Evolutionary conservation across 2,888 invertebrate genomes (phyloP).

Genomic region (Hypena proboscidalis): DNA sequence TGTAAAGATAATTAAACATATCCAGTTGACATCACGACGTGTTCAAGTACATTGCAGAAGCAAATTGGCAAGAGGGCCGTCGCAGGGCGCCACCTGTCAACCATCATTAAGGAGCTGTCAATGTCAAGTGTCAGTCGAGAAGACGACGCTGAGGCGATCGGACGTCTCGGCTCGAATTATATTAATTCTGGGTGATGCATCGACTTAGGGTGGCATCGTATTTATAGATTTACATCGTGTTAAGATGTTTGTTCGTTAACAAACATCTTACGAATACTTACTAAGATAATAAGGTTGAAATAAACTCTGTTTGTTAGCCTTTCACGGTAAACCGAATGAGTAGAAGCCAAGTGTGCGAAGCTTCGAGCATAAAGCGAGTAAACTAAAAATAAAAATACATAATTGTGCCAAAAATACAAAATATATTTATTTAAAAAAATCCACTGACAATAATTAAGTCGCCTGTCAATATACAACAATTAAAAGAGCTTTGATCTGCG

Average conservation of each 20-base stretch:
- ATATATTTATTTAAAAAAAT: neutral
- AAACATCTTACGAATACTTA: too few relatives aligned
- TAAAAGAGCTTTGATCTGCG: conserved; percentile 64
- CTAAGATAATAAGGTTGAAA: too few relatives aligned
- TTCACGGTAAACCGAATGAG: too few relatives aligned
- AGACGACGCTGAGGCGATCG: conserved; percentile 36
- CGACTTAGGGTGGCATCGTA: conserved; percentile 34
- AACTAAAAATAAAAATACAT: neutral
- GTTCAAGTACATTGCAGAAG: conserved; percentile 41
- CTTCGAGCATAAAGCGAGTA: too few relatives aligned
- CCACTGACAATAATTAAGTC: conserved; percentile 8
- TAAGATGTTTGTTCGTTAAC: too few relatives aligned
- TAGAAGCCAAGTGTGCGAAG: too few relatives aligned
- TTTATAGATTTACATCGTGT: conserved; percentile 18
- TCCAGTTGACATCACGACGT: conserved; percentile 44
- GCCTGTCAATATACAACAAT: conserved; percentile 49
- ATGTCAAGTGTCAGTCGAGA: conserved; percentile 55
- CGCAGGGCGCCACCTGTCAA: conserved; percentile 58
- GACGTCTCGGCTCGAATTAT: conserved; percentile 49
- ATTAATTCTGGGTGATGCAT: conserved; percentile 43
- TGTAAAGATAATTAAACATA: conserved; percentile 43
- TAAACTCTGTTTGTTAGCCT: too few relatives aligned
- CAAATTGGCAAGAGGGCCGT: conserved; percentile 45
- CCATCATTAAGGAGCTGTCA: conserved; percentile 62
- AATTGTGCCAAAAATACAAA: neutral